phyloP scores from a whole-genome alignment of 2,113 vertebrate species.

The Vombatus ursinus region DNA sequence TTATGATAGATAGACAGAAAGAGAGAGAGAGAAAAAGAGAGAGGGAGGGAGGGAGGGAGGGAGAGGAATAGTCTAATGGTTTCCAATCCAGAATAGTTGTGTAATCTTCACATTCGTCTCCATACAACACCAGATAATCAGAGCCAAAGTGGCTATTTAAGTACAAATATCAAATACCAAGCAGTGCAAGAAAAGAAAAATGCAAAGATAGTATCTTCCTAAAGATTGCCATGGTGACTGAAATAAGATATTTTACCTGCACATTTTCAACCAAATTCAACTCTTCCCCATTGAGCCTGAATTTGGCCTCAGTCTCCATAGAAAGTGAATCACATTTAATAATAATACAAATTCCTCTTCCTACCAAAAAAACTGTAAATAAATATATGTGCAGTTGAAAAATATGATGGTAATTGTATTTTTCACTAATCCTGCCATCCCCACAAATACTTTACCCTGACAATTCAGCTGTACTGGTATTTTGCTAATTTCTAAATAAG shows the following conservation, averaged over 20 bases:
- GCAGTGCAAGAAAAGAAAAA: conserved; percentile 13
- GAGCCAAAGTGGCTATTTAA: neutral
- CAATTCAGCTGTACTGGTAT: conserved; percentile 59
- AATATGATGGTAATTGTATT: conserved; percentile 52
- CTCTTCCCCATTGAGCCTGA: neutral
- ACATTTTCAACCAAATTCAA: conserved; percentile 19
- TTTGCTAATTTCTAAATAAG: conserved; percentile 78
- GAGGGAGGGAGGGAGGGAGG: too few relatives aligned
- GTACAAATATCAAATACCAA: neutral
- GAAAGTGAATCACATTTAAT: conserved; percentile 45
- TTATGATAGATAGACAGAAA: neutral
- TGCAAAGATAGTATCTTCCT: neutral
- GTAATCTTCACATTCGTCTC: neutral
- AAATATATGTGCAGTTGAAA: conserved; percentile 61
- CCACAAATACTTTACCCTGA: conserved; percentile 65
- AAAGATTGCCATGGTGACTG: conserved; percentile 20
- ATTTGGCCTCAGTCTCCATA: conserved; percentile 12
- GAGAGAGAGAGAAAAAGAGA: too few relatives aligned
- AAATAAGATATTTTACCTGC: conserved; percentile 17
- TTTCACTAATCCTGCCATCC: conserved; percentile 59
- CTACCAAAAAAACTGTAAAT: conserved; percentile 55
- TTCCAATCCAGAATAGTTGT: neutral
- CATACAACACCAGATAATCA: neutral
- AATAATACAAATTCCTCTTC: conserved; percentile 46
- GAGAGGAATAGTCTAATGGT: neutral